A percentile compares a stretch with the other conserved stretches of the same genome.
phyloP scores from a whole-genome alignment of 2,113 vertebrate species.

The Bufo bufo region DNA sequence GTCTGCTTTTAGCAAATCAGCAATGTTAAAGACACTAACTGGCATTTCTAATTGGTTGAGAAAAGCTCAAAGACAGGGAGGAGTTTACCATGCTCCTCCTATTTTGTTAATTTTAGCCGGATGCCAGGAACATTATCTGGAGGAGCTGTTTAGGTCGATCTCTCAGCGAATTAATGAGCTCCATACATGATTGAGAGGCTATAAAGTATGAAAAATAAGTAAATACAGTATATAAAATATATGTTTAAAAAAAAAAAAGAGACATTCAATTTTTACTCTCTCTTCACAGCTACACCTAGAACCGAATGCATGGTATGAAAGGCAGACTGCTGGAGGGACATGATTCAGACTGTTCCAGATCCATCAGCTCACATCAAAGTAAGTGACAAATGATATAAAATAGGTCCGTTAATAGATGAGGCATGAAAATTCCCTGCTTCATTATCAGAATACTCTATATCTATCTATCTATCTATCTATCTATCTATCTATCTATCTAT shows the following conservation, averaged over 20 bases:
- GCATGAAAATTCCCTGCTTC: no score
- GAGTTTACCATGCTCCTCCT: not conserved
- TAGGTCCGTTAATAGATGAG: not conserved
- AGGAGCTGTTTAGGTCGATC: not conserved
- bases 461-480: no score
- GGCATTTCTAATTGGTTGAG: not conserved
- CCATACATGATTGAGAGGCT: no score
- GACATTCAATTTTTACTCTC: constrained; percentile 38
- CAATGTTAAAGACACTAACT: not conserved
- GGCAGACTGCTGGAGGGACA: constrained; percentile 72
- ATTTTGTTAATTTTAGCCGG: not conserved
- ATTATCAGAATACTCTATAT: no score
- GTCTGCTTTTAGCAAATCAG: not conserved
- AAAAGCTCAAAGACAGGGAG: not conserved
- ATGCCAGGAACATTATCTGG: not conserved
- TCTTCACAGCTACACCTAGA: constrained; percentile 65
- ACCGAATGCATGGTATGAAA: constrained; percentile 65
- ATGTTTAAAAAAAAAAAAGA: not conserved
- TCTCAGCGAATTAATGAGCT: not conserved
- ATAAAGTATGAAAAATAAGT: no score
- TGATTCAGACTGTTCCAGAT: constrained; percentile 84
- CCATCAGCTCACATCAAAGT: constrained; percentile 80
- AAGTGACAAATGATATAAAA: constrained; percentile 45
- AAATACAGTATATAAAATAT: no score
- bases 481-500: no score